Base-by-base conservation (phyloP, 2,113 vertebrate species). In the Platichthys stellatus region DNA sequence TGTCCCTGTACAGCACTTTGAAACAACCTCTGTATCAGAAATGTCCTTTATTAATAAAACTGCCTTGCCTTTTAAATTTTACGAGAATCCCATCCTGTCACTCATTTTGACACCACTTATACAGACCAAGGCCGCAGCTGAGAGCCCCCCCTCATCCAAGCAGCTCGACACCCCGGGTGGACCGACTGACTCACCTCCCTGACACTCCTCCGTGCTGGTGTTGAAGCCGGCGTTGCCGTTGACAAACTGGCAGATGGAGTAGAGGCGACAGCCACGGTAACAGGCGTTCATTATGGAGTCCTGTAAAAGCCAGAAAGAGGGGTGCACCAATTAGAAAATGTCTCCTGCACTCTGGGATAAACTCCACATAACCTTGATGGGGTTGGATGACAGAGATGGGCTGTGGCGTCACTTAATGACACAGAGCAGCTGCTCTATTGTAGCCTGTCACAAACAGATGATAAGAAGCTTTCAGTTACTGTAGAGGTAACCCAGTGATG, bases 161-260 rank as follows among this genome's bases (percentile, higher is more conserved):
- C 64, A 31, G 45, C 35, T 26, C n/a, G 20, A 13, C 38, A 69
- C 47, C 2, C 47, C 18, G 10, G 10, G 38, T 69, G 60, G 72
- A 64, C 28, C 5, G 28, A 31, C 80, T 63, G 69, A 63, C 93
- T 94, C 92, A 97, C 96, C 96, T 95, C 96, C 95, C 74, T 97
- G 96, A 60, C 98, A 99, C 87, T 99, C 96, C 4, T 95, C 94
- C 84, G 92, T 95, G 82, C 97, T 99, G 59, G 94, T 94, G 70
- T 98, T 98, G 84, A 96, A 95, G 86, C 95, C 95, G 0, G 96
- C 93, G 47, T 95, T 96, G 45, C 94, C 95, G 76, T 97, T 97
- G 92, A 99, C 97, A 1, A 99, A 98, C 92, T 96, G 97, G 90
- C 97, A 99, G 91, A 99, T 98, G 88, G 97, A 98, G 93, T 97